A percentile compares a stretch with the other conserved stretches of the same genome.
Conservation (phyloP, 2,888 invertebrate species). For the Mythimna pallens region DNA sequence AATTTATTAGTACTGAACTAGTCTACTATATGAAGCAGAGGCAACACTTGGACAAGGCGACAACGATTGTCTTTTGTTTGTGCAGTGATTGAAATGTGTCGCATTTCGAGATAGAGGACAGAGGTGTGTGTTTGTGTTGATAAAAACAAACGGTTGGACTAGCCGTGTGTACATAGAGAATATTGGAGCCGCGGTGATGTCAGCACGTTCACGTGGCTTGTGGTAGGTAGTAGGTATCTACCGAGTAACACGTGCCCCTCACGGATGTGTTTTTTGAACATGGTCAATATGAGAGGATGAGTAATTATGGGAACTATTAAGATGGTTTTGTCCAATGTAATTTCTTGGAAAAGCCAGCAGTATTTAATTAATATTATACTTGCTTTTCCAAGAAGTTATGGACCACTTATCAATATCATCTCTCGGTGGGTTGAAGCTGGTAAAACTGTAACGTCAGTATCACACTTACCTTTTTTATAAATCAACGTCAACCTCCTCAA, state of each 20-base stretch:
- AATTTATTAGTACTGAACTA: conserved; percentile 18
- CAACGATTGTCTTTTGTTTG: conserved; percentile 18
- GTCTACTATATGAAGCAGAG: background rate
- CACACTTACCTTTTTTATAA: conserved; percentile 11
- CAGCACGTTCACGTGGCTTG: conserved; percentile 34
- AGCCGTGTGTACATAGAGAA: conserved; percentile 43
- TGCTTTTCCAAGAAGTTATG: too few species aligned
- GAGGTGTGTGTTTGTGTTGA: conserved; percentile 56
- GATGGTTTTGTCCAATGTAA: background rate
- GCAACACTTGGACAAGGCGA: background rate
- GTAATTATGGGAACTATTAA: conserved; percentile 25
- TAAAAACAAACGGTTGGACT: conserved; percentile 47
- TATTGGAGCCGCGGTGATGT: conserved; percentile 49
- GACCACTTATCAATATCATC: background rate
- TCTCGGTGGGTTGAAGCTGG: background rate
- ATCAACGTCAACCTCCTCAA: conserved; percentile 24
- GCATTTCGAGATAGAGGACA: conserved; percentile 20
- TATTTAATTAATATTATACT: too few species aligned
- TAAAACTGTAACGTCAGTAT: background rate
- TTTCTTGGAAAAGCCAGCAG: conserved; percentile 1
- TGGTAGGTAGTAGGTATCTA: conserved; percentile 7
- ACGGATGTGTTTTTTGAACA: conserved; percentile 45
- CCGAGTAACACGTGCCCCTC: conserved; percentile 9
- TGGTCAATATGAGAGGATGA: conserved; percentile 43
- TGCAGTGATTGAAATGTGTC: conserved; percentile 28